Percentiles rank a stretch among this genome's conserved stretches.
These are phyloP conservation scores for Pygoscelis antarcticus DNA, from an alignment of 2,113 vertebrate genomes.

Conservation along the genomic window DNA sequence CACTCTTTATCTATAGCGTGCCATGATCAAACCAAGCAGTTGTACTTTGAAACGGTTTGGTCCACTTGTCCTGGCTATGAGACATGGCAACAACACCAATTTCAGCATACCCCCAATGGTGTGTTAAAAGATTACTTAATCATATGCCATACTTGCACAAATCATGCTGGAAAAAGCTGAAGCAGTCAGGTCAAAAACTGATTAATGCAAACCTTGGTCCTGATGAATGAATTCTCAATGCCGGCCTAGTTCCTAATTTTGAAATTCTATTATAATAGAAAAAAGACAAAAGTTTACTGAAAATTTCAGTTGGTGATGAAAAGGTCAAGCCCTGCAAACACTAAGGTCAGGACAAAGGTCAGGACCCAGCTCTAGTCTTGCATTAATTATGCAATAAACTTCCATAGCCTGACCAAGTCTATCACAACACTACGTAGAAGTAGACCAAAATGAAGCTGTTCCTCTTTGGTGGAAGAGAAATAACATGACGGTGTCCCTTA, in stretches of 20 bases:
- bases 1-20: not conserved
- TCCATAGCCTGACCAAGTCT: not conserved
- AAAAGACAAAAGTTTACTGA: not conserved
- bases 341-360: not conserved
- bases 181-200: not conserved
- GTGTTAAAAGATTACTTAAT: not conserved
- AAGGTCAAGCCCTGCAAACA: not conserved
- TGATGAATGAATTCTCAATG: not conserved
- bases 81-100: not conserved
- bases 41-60: not conserved
- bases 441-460: not conserved
- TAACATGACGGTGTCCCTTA: not conserved
- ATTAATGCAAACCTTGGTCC: not conserved
- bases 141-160: not conserved
- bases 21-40: not conserved
- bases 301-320: not conserved
- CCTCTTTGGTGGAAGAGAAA: not conserved
- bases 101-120: not conserved
- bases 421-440: not conserved
- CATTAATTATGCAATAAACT: not conserved
- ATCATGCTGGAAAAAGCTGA: not conserved
- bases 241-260: not conserved
- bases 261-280: not conserved
- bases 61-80: not conserved
- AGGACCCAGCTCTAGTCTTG: not conserved